Evolutionary conservation across 2,113 vertebrate genomes (phyloP).

Genomic region (Sylvia atricapilla): DNA sequence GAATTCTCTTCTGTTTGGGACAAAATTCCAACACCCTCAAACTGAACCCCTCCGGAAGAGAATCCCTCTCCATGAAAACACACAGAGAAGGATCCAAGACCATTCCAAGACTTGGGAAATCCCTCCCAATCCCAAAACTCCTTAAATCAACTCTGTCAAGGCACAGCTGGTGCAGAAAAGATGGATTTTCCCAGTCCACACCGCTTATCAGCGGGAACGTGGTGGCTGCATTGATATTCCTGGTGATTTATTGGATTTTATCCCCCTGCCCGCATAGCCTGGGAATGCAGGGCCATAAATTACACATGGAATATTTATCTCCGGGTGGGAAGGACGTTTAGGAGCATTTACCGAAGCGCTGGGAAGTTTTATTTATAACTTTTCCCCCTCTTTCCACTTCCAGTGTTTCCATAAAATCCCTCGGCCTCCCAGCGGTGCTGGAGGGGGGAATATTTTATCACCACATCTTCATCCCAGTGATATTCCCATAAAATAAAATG

Average conservation of each 20-base stretch:
- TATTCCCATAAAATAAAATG: slow-evolving; percentile 38
- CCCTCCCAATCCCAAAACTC: not conserved
- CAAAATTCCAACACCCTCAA: not conserved
- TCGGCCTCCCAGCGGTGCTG: fast-evolving
- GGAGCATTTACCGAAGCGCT: not conserved
- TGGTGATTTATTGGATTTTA: slow-evolving; percentile 7
- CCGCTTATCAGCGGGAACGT: not conserved
- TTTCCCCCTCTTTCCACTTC: not conserved
- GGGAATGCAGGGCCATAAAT: slow-evolving; percentile 50
- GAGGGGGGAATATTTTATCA: not conserved
- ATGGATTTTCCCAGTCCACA: not conserved
- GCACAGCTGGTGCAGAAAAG: not conserved
- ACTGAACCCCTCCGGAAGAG: fast-evolving
- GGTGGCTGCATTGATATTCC: not conserved
- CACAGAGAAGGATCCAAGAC: not conserved
- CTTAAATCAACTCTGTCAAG: not conserved
- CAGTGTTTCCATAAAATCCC: not conserved
- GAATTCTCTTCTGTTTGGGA: not conserved
- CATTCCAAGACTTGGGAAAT: not conserved
- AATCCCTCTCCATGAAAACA: not conserved
- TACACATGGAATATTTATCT: slow-evolving; percentile 34
- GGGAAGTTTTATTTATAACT: slow-evolving; percentile 59
- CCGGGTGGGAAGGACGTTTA: not conserved
- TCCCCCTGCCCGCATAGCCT: not conserved
- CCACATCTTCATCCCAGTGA: slow-evolving; percentile 18